Base-by-base conservation (phyloP, 2,888 invertebrate genomes). In the Calameuta filiformis region DNA sequence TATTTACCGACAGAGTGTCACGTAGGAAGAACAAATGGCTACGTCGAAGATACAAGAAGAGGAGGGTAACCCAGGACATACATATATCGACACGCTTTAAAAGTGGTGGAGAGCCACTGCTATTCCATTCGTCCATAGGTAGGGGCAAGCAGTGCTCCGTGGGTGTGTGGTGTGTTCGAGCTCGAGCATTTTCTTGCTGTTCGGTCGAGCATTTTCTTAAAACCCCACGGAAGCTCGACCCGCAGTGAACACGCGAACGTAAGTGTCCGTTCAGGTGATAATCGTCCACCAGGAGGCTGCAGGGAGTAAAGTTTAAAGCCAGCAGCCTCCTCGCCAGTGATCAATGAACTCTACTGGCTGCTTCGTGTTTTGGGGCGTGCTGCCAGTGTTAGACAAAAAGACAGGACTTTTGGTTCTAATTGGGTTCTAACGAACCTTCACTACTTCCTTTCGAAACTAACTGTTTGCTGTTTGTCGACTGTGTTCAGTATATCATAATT, bases 301-400 rank as follows among this genome's bases (percentile, higher is more conserved):
- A 33, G 4, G 73, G 35, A 35, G 4, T n/a, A 35, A 34, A 34
- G 3, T 30, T n/a, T 23, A 34, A 35, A 73, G 35, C 73, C 73
- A 30, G 73, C 35, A 33, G 30, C 30, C 69, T 30, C 33, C 30
- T 69, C 69, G 12, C 23, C 73, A 73, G 85, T 89, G 89, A 89
- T 89, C 89, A 89, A 89, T 89, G 89, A 89, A 89, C 89, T 89
- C 85, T 85, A 33, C 40, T 37, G 83, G 78, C 81, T 81, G 84
- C 82, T 84, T 84, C 80, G 86, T 85, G 85, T 87, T 84, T 88
- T 85, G 86, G 88, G 87, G 87, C 86, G 87, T 87, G 86, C 87
- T 87, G 82, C 82, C 82, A 83, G 81, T 80, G 83, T 68, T 75
- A 68, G 76, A 76, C 79, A 79, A 69, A 69, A 12, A 30, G 69